Base-by-base conservation (phyloP, 2,797 vertebrate genomes). In the Setipinna tenuifilis region DNA sequence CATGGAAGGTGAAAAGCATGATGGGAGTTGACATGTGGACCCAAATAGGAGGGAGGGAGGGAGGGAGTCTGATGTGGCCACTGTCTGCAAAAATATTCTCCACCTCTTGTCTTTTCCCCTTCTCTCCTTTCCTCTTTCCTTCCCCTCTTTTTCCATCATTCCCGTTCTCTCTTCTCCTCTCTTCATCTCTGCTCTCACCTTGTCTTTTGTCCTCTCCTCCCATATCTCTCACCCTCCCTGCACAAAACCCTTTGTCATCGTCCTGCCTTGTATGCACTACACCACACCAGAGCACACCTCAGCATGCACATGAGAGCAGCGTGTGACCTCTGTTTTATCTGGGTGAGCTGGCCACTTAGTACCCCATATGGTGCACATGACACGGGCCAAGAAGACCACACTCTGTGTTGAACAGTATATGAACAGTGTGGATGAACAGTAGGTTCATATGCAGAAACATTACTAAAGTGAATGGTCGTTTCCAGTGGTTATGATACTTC, bases 1-100 rank as follows among this genome's bases (percentile, higher is more conserved):
- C 41, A 35, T 78, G 71, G 71, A 78, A 78, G 35, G 71, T 78
- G 31, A 78, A 78, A 78, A 25, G 71, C 71, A 78, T 78, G 71
- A 78, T 78, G 71, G 71, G 71, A 78, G 31, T 35, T 78, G 71
- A 78, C 71, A 19, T 41, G 71, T 78, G 71, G 71, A 41, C 31
- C 21, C 71, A 44, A 9, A 44, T 11, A 71, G 65, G 31, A 68
- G 62, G 25, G 62, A 68, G 35, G 5, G 16, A 68, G 62, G 25
- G 62, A 68, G 35, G 5, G 16, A 21, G 71, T 41, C 71, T 78
- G 16, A 17, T 41, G 71, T 4, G 14, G 25, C 25, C 65, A 17
- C 68, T 41, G 68, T 71, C 68, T 75, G 71, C 71, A 78, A 41
- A 78, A 75, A 78, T 6, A 17, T 28, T 35, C 28, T 16, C 3